A percentile compares a stretch with the other conserved stretches of the same genome.
phyloP scores from a whole-genome alignment of 2,797 vertebrate genomes.

The Nyctalus aviator region DNA sequence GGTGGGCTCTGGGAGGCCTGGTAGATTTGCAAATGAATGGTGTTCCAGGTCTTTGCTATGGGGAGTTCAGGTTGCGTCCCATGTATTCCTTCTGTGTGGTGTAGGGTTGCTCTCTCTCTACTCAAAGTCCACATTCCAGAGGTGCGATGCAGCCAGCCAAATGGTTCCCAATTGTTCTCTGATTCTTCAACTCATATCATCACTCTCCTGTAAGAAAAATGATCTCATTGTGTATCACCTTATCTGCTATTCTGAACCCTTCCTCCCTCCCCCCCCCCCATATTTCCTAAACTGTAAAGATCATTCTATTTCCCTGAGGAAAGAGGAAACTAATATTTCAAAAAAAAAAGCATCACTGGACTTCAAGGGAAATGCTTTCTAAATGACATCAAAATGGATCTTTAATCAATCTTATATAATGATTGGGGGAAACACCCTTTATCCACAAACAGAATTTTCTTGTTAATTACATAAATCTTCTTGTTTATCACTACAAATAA shows the following conservation, averaged over 20 bases:
- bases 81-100: rapidly evolving
- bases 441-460: background rate
- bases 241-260: constrained; percentile 7
- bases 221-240: background rate
- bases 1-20: constrained; percentile 37
- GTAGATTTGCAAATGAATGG: background rate
- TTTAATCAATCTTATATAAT: background rate
- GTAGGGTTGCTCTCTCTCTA: rapidly evolving
- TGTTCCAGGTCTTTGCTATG: no score
- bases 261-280: background rate
- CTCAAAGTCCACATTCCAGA: background rate
- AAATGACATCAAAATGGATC: constrained; percentile 8
- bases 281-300: constrained; percentile 16
- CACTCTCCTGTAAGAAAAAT: constrained; percentile 45
- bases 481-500: constrained; percentile 44
- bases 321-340: constrained; percentile 56
- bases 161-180: background rate
- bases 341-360: constrained; percentile 46
- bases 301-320: constrained; percentile 15
- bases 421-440: background rate
- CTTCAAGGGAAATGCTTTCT: background rate
- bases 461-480: background rate
- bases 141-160: constrained; percentile 28
- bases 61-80: no score
- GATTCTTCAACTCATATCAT: background rate